Conservation (phyloP, 2,113 vertebrate genomes). For the Pangasianodon hypophthalmus region DNA sequence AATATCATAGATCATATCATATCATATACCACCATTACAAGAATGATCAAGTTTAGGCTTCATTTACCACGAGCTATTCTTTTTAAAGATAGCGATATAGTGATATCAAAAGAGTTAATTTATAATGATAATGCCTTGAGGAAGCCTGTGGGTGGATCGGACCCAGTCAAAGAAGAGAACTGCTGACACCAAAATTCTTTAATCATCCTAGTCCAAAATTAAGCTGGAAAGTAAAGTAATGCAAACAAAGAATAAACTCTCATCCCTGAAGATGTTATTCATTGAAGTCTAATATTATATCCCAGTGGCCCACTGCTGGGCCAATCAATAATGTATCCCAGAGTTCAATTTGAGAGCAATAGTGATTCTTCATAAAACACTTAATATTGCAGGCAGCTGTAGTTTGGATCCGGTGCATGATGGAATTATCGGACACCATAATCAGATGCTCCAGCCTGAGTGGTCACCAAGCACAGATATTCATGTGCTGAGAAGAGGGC, state of each 20-base stretch:
- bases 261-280: slow-evolving; percentile 6
- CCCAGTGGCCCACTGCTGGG: slow-evolving; percentile 83
- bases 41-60: slow-evolving; percentile 10
- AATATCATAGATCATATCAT: not conserved
- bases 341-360: slow-evolving; percentile 93
- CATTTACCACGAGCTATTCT: slow-evolving; percentile 31
- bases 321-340: slow-evolving; percentile 96
- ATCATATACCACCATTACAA: not conserved
- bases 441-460: slow-evolving; percentile 88
- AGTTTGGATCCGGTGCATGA: slow-evolving; percentile 81
- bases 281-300: slow-evolving; percentile 84
- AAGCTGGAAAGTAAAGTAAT: slow-evolving; percentile 37
- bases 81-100: slow-evolving; percentile 17
- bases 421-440: slow-evolving; percentile 93
- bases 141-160: slow-evolving; percentile 36
- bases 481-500: slow-evolving; percentile 89
- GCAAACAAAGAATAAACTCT: slow-evolving; percentile 41
- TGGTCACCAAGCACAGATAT: slow-evolving; percentile 86
- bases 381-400: slow-evolving; percentile 85
- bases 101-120: slow-evolving; percentile 52
- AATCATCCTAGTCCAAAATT: slow-evolving; percentile 43
- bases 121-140: slow-evolving; percentile 51
- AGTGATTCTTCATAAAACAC: slow-evolving; percentile 82
- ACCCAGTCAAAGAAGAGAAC: slow-evolving; percentile 43
- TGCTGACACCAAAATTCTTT: slow-evolving; percentile 43